Conservation (phyloP, 2,113 vertebrate species). For the Crocuta crocuta region DNA sequence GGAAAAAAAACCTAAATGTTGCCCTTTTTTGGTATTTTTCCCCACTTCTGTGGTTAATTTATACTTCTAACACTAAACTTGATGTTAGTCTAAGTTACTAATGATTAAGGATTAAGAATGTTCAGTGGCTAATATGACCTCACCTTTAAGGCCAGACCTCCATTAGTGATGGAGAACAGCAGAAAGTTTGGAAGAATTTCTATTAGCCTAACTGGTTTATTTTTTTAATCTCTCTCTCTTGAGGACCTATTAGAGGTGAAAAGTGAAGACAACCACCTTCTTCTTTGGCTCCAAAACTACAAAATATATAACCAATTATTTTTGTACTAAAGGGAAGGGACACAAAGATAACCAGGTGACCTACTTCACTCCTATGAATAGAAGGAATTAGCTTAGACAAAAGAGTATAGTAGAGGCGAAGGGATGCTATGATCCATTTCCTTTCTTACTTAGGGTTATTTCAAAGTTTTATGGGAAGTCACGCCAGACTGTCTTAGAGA, state of each 20-base stretch:
- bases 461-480: background rate
- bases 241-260: background rate
- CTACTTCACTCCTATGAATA: fast-evolving
- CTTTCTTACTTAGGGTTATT: background rate
- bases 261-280: background rate
- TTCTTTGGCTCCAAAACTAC: background rate
- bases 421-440: background rate
- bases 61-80: background rate
- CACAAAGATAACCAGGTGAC: background rate
- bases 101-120: background rate
- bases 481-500: background rate
- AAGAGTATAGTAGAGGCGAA: background rate
- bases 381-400: background rate
- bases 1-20: background rate
- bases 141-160: background rate
- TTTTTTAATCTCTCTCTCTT: background rate
- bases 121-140: background rate
- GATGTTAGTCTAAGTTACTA: background rate
- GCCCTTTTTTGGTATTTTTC: background rate
- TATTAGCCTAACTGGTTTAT: background rate
- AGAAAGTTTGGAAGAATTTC: background rate
- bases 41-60: background rate
- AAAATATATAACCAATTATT: background rate
- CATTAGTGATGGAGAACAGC: background rate
- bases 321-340: background rate